A percentile compares a stretch with the other conserved stretches of the same genome.
Evolutionary conservation across 2,888 invertebrate genomes (phyloP).

Genomic region (Hydroisotoma schaefferi): DNA sequence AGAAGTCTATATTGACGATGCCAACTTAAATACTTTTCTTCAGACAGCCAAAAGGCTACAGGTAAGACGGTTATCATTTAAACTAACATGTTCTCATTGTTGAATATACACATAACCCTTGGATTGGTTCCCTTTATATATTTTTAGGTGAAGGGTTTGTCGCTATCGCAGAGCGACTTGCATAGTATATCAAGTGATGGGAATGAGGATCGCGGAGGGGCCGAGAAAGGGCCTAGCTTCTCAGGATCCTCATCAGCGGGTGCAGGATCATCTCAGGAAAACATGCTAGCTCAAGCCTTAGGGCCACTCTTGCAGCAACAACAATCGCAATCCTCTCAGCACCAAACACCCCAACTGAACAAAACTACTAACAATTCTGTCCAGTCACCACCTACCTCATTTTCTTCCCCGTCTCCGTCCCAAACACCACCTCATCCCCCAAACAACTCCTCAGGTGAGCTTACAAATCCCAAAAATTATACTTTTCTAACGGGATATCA

Average conservation of each 20-base stretch:
- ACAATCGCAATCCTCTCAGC: constrained; percentile 37
- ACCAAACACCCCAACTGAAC: constrained; percentile 36
- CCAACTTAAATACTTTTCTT: constrained; percentile 82
- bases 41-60: constrained; percentile 65
- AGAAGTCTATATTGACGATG: constrained; percentile 88
- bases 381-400: constrained; percentile 54
- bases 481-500: neutral
- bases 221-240: constrained; percentile 38
- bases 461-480: neutral
- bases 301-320: constrained; percentile 42
- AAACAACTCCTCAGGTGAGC: constrained; percentile 38
- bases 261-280: constrained; percentile 43
- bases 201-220: constrained; percentile 43
- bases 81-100: neutral
- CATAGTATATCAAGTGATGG: constrained; percentile 49
- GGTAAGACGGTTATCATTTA: constrained; percentile 25
- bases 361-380: constrained; percentile 47
- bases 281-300: constrained; percentile 48
- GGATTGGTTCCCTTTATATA: neutral
- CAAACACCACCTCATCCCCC: constrained; percentile 47
- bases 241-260: constrained; percentile 21
- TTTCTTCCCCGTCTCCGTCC: constrained; percentile 55
- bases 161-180: constrained; percentile 51
- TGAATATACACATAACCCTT: neutral
- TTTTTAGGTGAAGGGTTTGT: constrained; percentile 68